Base-by-base conservation (phyloP, 2,797 vertebrate genomes). In the Ambastaia sidthimunki region DNA sequence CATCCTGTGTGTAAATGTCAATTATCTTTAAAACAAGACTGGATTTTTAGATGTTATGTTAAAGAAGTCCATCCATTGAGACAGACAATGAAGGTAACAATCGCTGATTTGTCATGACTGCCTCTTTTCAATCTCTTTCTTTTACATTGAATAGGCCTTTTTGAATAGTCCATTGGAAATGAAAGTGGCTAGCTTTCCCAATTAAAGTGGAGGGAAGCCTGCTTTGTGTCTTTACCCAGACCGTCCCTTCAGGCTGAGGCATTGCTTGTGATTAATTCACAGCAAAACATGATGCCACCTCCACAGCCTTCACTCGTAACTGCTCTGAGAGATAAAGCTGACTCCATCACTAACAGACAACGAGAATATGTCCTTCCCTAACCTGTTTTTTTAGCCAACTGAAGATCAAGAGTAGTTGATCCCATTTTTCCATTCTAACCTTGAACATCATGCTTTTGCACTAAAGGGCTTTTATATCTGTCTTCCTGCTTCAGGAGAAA, bases 391-490 rank as follows among this genome's bases (percentile, higher is more conserved):
- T 63, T 63, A 63, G 57, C 12, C 12, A 62, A n/a, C 55, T 37
- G n/a, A 48, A 65, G 44, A 23, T 69, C 63, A 63, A 55, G 60
- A 57, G 21, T n/a, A 65, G 68, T 19, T 72, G 68, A 81, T 65
- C 54, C 60, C 1, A 0, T 25, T 82, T 79, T 81, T 76, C 28
- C 55, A 67, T 62, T 23, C 48, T 52, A 73, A 41, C 72, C 21
- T 47, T 59, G 68, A 48, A 74, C 47, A 21, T 65, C 54, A 16
- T 18, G 23, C 21, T 78, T 70, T 70, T 66, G 23, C 65, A 83
- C 87, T 87, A 84, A 88, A 85, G 76, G 75, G 71, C 23, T 85
- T 77, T 28, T 83, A 86, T 86, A 90, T 89, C 86, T 86, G 86
- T 89, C 88, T 87, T 74, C 74, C 69, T 80, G 84, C 82, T 89